These are phyloP conservation scores for Threskiornis aethiopicus DNA, from an alignment of 2,797 vertebrate genomes.

Conservation along the genomic window DNA sequence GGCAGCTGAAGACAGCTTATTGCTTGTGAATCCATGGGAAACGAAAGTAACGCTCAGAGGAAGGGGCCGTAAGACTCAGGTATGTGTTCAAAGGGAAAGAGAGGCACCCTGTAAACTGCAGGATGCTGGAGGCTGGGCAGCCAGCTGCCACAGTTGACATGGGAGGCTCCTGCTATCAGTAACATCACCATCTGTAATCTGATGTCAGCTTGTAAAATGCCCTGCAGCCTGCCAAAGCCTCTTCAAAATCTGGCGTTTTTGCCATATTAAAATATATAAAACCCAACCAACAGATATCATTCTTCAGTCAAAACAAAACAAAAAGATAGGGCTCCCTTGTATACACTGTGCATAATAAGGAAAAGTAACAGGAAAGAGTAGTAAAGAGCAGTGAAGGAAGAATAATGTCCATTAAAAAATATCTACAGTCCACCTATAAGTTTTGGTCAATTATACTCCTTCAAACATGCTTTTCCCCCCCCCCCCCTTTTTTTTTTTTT, in stretches of 20 bases:
- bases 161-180: not conserved
- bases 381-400: not conserved
- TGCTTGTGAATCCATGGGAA: not conserved
- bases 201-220: not conserved
- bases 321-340: not conserved
- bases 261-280: not conserved
- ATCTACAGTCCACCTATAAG: not conserved
- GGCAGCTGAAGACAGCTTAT: not conserved
- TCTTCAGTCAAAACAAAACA: not conserved
- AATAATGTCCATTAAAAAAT: not conserved
- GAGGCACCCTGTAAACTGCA: not conserved
- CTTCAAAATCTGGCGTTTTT: not conserved
- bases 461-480: not conserved
- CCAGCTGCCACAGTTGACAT: not conserved
- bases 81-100: not conserved
- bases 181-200: not conserved
- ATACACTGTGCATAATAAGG: not conserved
- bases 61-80: not conserved
- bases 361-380: not conserved
- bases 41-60: not conserved
- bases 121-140: not conserved
- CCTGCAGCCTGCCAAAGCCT: not conserved
- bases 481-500: not conserved
- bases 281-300: not conserved
- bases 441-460: not conserved